Percentiles rank a stretch among this genome's conserved stretches.
Conservation (phyloP, 2,888 invertebrate genomes). For the Xiphydria camelus region DNA sequence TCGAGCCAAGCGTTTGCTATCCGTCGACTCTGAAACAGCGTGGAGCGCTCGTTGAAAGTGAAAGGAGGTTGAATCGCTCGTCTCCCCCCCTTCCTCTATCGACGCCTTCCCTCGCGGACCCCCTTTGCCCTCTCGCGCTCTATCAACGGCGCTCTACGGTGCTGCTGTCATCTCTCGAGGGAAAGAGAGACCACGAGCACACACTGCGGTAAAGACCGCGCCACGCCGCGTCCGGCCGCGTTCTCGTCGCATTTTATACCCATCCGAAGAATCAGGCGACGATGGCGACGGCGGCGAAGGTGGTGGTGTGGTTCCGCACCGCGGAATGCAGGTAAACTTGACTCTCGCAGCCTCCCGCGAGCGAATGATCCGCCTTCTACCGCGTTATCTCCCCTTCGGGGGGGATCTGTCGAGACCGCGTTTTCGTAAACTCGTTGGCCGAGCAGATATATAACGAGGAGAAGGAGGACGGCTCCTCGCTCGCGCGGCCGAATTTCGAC, state of each 20-base stretch:
- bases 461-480: too few relatives aligned
- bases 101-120: slow-evolving; percentile 5
- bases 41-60: slow-evolving; percentile 54
- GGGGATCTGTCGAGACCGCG: not conserved
- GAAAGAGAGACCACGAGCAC: too few relatives aligned
- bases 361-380: slow-evolving; percentile 3
- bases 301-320: slow-evolving; percentile 11
- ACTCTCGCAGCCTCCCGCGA: not conserved
- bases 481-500: too few relatives aligned
- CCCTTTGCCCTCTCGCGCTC: not conserved
- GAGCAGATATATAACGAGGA: too few relatives aligned
- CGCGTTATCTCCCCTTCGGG: not conserved
- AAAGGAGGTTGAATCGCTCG: slow-evolving; percentile 57
- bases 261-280: too few relatives aligned
- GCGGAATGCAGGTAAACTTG: slow-evolving; percentile 22
- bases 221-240: too few relatives aligned
- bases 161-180: slow-evolving; percentile 17
- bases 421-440: not conserved
- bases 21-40: slow-evolving; percentile 19
- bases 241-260: slow-evolving; percentile 5
- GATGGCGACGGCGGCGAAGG: too few relatives aligned
- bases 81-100: slow-evolving; percentile 47
- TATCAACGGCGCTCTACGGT: slow-evolving; percentile 8
- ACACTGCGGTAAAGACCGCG: too few relatives aligned
- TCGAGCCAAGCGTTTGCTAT: slow-evolving; percentile 27